Conservation (phyloP, 2,797 vertebrate genomes). For the Schizopygopsis malacanthus region DNA sequence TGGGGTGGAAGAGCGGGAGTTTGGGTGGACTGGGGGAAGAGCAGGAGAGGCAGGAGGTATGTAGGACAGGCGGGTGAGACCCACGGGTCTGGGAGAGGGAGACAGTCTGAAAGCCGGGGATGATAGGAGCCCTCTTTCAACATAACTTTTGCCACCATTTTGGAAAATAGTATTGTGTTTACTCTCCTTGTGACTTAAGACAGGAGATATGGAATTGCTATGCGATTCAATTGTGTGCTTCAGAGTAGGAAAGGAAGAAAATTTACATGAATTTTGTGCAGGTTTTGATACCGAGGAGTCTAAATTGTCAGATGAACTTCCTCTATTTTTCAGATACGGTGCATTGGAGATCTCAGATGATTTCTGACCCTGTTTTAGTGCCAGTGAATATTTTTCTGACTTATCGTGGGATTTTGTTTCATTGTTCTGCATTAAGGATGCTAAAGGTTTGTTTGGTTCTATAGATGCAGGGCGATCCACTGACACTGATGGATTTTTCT, state of each 20-base stretch:
- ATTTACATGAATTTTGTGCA: neutral
- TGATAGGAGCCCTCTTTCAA: slow-evolving; percentile 34
- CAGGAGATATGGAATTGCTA: slow-evolving; percentile 26
- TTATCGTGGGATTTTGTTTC: neutral
- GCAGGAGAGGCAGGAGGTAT: slow-evolving; percentile 66
- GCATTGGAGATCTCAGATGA: neutral
- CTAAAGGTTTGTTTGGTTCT: slow-evolving; percentile 16
- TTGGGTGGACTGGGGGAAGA: slow-evolving; percentile 53
- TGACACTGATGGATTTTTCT: slow-evolving; percentile 27
- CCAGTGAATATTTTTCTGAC: slow-evolving; percentile 8
- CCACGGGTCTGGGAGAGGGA: slow-evolving; percentile 56
- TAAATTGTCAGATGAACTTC: neutral
- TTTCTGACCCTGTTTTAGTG: neutral
- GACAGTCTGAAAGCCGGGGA: slow-evolving; percentile 61
- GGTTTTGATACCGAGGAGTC: neutral
- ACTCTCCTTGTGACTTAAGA: slow-evolving; percentile 14
- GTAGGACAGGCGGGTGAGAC: slow-evolving; percentile 59
- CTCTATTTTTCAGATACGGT: neutral
- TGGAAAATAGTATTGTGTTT: slow-evolving; percentile 12
- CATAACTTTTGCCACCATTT: slow-evolving; percentile 36
- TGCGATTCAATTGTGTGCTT: neutral
- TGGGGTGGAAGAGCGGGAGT: slow-evolving; percentile 49
- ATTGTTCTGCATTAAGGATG: neutral
- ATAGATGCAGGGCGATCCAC: neutral
- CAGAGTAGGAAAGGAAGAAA: neutral